Evolutionary conservation across 2,888 invertebrate genomes (phyloP).

Genomic region (Drosophila merina): DNA sequence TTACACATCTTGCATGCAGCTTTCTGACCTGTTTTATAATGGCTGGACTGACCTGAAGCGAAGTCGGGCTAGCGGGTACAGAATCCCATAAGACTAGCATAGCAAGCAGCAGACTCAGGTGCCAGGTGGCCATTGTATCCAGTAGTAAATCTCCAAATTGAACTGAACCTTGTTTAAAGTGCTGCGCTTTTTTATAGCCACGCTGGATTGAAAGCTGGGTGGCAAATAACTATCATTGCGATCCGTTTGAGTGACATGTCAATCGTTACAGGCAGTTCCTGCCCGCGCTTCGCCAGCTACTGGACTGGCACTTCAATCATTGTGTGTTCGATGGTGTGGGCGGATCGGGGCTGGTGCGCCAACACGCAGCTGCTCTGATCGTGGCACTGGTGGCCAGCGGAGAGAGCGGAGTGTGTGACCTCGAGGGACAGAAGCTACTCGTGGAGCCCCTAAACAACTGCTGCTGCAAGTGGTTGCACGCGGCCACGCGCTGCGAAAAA

Average conservation of each 20-base stretch:
- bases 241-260: conserved; percentile 24
- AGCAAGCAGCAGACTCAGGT: conserved; percentile 5
- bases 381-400: conserved; percentile 75
- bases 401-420: conserved; percentile 67
- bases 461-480: conserved; percentile 82
- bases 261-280: conserved; percentile 76
- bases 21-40: conserved; percentile 71
- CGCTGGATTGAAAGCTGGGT: background rate
- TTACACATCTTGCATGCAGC: conserved; percentile 73
- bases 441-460: conserved; percentile 79
- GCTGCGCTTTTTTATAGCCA: conserved; percentile 53
- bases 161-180: conserved; percentile 42
- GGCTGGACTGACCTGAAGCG: conserved; percentile 75
- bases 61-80: conserved; percentile 6
- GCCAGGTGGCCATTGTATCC: conserved; percentile 11
- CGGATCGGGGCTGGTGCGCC: conserved; percentile 81
- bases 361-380: conserved; percentile 83
- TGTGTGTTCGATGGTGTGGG: conserved; percentile 78
- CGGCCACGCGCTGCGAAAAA: conserved; percentile 64
- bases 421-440: conserved; percentile 73
- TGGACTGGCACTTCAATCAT: conserved; percentile 83
- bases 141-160: background rate
- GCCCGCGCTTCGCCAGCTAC: conserved; percentile 81
- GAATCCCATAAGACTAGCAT: conserved; percentile 8
- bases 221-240: conserved; percentile 46